phyloP scores from a whole-genome alignment of 2,113 vertebrate species.

The Ceuthmochares aereus region DNA sequence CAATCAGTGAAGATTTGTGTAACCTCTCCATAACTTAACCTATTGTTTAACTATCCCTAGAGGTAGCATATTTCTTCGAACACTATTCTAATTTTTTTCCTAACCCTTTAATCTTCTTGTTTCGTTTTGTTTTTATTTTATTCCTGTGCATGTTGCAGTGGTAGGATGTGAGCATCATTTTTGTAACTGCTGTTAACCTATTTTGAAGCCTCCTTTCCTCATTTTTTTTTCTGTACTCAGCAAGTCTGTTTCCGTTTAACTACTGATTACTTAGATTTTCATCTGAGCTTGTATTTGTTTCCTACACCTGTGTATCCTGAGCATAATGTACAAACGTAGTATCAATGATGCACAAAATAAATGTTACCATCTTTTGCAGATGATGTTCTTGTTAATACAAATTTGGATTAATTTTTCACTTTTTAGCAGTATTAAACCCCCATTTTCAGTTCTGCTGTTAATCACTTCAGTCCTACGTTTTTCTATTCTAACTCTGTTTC shows the following conservation, averaged over 20 bases:
- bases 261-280: not conserved
- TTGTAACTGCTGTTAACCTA: not conserved
- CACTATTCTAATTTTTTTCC: not conserved
- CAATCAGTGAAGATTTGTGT: not conserved
- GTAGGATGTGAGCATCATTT: not conserved
- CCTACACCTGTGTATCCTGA: not conserved
- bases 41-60: not conserved
- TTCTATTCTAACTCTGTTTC: not conserved
- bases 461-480: not conserved
- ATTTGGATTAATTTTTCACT: not conserved
- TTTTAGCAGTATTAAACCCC: not conserved
- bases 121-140: too few relatives aligned
- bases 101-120: not conserved
- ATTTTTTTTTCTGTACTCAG: not conserved
- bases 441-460: not conserved
- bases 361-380: not conserved
- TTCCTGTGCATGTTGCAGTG: not conserved
- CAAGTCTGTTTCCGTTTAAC: not conserved
- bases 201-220: not conserved
- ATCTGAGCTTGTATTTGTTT: not conserved
- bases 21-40: not conserved
- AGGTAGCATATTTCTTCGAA: not conserved
- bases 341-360: not conserved
- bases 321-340: not conserved
- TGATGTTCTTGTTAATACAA: not conserved